phyloP scores from a whole-genome alignment of 92 coral and sea anemone genomes.

The Umimayanthus kanabou region DNA sequence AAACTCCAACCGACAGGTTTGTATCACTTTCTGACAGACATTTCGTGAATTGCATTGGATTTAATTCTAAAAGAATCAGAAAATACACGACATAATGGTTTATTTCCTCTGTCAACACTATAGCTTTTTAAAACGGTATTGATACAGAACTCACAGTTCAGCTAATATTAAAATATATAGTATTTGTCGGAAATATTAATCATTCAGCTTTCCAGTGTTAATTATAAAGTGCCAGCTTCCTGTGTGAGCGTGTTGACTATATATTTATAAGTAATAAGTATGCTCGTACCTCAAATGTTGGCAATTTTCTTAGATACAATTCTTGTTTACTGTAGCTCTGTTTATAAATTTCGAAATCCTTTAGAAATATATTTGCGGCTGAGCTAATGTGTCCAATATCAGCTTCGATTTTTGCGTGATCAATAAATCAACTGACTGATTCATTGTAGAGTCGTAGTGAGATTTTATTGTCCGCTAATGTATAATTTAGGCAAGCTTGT shows the following conservation, averaged over 20 bases:
- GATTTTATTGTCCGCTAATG: too few species aligned
- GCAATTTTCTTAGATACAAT: too few species aligned
- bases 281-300: neutral
- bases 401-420: too few species aligned
- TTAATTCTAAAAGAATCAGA: neutral
- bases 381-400: neutral
- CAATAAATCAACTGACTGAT: neutral
- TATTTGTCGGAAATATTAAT: too few species aligned
- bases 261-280: too few species aligned
- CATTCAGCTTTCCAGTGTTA: neutral
- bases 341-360: neutral
- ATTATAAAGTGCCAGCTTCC: neutral
- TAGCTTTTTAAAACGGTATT: neutral
- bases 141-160: neutral
- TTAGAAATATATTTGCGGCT: neutral
- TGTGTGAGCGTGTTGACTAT: neutral
- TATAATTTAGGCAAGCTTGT: too few species aligned
- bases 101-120: neutral
- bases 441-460: too few species aligned
- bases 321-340: neutral
- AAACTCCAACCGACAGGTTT: constrained; percentile 71
- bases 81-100: neutral
- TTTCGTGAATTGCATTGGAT: constrained; percentile 10
- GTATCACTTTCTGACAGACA: neutral
- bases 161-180: neutral